Conservation (phyloP, 1,140 invertebrate genomes). For the Cherax quadricarinatus region DNA sequence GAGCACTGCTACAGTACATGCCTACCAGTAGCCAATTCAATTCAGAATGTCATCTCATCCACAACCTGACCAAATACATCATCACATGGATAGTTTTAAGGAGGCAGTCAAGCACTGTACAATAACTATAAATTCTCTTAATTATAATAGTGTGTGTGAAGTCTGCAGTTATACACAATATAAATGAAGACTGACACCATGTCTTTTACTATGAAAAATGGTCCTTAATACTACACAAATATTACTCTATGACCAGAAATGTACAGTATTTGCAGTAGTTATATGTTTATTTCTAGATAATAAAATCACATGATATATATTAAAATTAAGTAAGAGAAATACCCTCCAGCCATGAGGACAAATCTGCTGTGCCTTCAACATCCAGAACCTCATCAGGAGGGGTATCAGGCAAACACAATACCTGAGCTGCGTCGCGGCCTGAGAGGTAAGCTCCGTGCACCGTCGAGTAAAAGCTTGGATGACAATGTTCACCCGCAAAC, state of each 20-base stretch:
- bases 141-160: background rate
- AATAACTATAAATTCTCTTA: background rate
- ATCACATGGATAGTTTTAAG: background rate
- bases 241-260: background rate
- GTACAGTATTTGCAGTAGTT: background rate
- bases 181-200: background rate
- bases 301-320: background rate
- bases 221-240: background rate
- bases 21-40: background rate
- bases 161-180: background rate
- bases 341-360: slow-evolving; percentile 91
- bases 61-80: background rate
- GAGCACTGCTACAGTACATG: background rate
- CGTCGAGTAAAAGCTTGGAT: slow-evolving; percentile 95
- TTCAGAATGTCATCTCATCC: too few species aligned
- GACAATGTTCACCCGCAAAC: slow-evolving; percentile 96
- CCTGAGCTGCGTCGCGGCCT: slow-evolving; percentile 89
- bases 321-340: slow-evolving; percentile 76
- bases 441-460: slow-evolving; percentile 95
- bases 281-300: background rate
- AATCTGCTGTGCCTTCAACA: slow-evolving; percentile 84
- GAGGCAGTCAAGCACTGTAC: background rate
- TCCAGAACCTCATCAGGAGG: slow-evolving; percentile 80
- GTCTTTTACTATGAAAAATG: background rate
- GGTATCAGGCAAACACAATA: slow-evolving; percentile 80